Evolutionary conservation across 2,797 vertebrate genomes (phyloP), one percentile per base, ranked within the genome.

Genomic region (Neosilurus hyrtlii): DNA sequence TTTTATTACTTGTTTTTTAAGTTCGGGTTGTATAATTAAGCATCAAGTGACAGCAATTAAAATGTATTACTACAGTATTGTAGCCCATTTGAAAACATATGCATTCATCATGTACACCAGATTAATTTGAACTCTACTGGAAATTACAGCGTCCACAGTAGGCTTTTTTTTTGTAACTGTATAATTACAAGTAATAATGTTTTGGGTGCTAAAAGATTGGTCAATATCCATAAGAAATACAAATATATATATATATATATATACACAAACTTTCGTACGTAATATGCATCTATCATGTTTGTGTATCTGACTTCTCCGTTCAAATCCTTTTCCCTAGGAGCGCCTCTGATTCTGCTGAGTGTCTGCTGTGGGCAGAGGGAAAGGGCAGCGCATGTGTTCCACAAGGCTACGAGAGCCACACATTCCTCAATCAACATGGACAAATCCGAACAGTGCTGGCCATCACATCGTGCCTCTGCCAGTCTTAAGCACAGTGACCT

Each of bases 401-500:
- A 59, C 89, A 89, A n/a, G 87, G 84, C 1, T 91, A 88, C 0
- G 87, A 92, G 12, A 90, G 83, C 24, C 92, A 93, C 88, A 89
- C 88, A 4, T 92, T 94, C 91, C 72, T 87, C n/a, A 94, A 91
- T 90, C 89, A 88, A 72, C 89, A 87, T 0, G 92, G 88, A 0
- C 89, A 81, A 16, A 84, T 90, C 5, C 89, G 86, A 66, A 92
- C 90, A 0, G 37, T 94, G 3, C 86, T 92, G n/a, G 89, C 95
- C 89, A 91, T 93, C 87, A 90, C 83, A 30, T 93, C 92, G 68
- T 92, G 95, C 89, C 78, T 88, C 4, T 93, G 95, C 84, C 89
- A 91, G 83, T 87, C 73, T 56, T 90, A 88, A 94, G 66, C 57
- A 80, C 67, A 11, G 59, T 76, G 70, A 85, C 89, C 22, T 82